Conservation (phyloP, 2,797 vertebrate genomes). For the Chrosomus eos region DNA sequence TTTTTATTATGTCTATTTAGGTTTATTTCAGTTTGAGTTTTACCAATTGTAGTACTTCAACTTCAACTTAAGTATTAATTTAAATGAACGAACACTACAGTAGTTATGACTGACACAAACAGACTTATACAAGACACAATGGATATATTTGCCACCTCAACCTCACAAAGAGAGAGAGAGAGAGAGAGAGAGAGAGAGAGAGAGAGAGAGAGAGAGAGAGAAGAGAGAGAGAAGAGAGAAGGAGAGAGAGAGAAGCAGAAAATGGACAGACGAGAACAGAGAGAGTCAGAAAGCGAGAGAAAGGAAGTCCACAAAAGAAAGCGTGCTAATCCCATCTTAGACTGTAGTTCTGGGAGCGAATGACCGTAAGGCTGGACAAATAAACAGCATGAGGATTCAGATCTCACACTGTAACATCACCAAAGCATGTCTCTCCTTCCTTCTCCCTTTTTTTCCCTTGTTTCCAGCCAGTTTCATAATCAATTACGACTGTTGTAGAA, state of each 20-base stretch:
- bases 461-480: conserved; percentile 31
- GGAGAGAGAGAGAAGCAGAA: not conserved
- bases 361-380: conserved; percentile 2
- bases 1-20: not conserved
- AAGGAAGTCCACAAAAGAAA: not conserved
- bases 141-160: not conserved
- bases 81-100: not conserved
- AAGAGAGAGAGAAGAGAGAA: not conserved
- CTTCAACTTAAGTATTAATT: not conserved
- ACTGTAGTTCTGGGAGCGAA: conserved; percentile 3
- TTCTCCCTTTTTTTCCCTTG: not conserved
- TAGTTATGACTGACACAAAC: not conserved
- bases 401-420: conserved; percentile 8
- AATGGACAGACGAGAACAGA: not conserved
- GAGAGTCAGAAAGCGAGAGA: not conserved
- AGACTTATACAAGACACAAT: not conserved
- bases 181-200: not conserved
- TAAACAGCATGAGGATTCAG: conserved; percentile 8
- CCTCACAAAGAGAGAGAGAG: not conserved
- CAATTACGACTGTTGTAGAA: conserved; percentile 33
- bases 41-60: not conserved
- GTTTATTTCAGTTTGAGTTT: not conserved
- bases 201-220: not conserved
- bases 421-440: not conserved
- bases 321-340: conserved; percentile 6